phyloP scores from a whole-genome alignment of 2,113 vertebrate genomes.

The Mus musculus region DNA sequence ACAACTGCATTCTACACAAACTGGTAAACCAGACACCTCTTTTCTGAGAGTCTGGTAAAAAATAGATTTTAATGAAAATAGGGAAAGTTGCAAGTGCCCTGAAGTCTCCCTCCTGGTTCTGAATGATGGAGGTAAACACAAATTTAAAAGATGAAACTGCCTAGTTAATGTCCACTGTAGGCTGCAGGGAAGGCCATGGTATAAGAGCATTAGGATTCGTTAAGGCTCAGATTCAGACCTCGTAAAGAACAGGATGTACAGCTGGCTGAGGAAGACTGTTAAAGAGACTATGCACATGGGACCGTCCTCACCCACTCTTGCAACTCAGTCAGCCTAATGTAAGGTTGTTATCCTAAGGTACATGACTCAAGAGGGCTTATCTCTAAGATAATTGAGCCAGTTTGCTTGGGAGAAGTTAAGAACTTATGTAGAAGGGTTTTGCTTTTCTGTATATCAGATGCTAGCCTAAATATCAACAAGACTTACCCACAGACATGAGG shows the following conservation, averaged over 20 bases:
- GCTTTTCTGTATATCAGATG: not conserved
- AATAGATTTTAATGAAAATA: not conserved
- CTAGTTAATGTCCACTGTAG: not conserved
- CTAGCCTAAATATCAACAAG: not conserved
- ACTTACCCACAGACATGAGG: not conserved
- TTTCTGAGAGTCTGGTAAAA: not conserved
- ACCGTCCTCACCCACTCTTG: not conserved
- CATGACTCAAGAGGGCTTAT: not conserved
- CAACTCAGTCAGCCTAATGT: not conserved
- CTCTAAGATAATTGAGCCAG: not conserved
- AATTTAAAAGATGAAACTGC: not conserved
- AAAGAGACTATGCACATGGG: not conserved
- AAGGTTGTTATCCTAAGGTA: not conserved
- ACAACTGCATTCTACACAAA: not conserved
- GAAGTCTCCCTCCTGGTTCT: not conserved
- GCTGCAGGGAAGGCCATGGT: not conserved
- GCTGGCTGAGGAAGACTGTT: not conserved
- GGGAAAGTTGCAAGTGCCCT: not conserved
- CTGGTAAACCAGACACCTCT: not conserved
- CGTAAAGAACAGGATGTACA: not conserved
- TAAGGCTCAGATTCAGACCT: not conserved
- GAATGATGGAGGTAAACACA: not conserved
- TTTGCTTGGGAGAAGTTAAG: conserved; percentile 4
- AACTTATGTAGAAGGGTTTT: not conserved
- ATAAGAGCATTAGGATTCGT: not conserved